Conservation (phyloP, 1,140 invertebrate genomes). For the Papilio xuthus region DNA sequence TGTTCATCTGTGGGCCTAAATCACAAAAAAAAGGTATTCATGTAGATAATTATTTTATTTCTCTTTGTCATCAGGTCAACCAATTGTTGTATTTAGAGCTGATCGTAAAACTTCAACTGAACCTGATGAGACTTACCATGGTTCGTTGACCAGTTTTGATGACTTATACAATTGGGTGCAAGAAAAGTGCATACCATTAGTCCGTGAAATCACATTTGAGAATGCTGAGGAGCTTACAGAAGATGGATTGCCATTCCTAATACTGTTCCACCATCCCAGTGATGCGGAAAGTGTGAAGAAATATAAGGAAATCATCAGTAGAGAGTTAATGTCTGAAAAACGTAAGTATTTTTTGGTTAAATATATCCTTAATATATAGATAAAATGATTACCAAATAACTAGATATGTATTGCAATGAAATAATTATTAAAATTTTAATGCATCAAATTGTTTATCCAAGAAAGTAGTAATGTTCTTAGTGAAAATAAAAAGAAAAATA, state of each 20-base stretch:
- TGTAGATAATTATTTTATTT: neutral
- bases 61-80: slow-evolving; percentile 21
- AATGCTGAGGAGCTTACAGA: slow-evolving; percentile 99
- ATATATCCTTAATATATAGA: neutral
- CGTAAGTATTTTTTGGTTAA: slow-evolving; percentile 85
- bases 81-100: slow-evolving; percentile 88
- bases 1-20: too few species aligned
- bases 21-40: neutral
- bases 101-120: slow-evolving; percentile 90
- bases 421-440: neutral
- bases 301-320: slow-evolving; percentile 91
- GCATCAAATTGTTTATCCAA: too few species aligned
- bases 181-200: slow-evolving; percentile 93
- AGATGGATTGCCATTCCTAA: slow-evolving; percentile 99
- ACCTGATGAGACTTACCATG: slow-evolving; percentile 90
- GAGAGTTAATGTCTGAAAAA: slow-evolving; percentile 93
- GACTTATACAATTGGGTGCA: slow-evolving; percentile 93
- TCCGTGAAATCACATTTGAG: slow-evolving; percentile 98
- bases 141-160: slow-evolving; percentile 88
- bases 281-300: slow-evolving; percentile 93
- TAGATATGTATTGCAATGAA: neutral
- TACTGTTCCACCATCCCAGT: slow-evolving; percentile 95
- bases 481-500: neutral
- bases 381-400: neutral
- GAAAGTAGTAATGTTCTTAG: too few species aligned